These are phyloP conservation scores for Neotoxoptera formosana DNA, from an alignment of 1,140 invertebrate species.

Conservation along the genomic window DNA sequence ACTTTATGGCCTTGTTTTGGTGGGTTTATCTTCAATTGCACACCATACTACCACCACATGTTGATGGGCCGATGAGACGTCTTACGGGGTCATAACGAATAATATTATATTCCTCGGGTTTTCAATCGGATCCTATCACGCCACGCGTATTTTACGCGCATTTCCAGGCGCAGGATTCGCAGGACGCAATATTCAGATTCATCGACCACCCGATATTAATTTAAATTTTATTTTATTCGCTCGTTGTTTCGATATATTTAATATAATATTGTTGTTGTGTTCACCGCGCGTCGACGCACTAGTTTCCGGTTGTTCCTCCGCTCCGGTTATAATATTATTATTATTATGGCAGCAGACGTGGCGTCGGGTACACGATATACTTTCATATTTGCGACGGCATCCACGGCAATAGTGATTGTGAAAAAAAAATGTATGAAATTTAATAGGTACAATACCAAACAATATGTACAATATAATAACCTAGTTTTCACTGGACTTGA, in stretches of 20 bases:
- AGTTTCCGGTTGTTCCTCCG: slow-evolving; percentile 36
- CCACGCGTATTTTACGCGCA: not conserved
- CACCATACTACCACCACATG: not conserved
- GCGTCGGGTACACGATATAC: not conserved
- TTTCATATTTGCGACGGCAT: slow-evolving; percentile 26
- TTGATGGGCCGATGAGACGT: not conserved
- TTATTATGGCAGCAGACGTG: not conserved
- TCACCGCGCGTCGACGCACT: not conserved
- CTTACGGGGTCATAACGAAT: not conserved
- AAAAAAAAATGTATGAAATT: slow-evolving; percentile 34
- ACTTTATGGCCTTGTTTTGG: not conserved
- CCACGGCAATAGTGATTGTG: slow-evolving; percentile 19
- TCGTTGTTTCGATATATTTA: not conserved
- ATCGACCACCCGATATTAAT: not conserved
- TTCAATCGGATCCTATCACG: not conserved
- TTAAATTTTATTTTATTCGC: not conserved
- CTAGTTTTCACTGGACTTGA: slow-evolving; percentile 33
- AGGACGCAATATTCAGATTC: not conserved
- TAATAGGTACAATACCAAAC: slow-evolving; percentile 33
- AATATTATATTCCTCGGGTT: not conserved
- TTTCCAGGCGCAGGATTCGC: not conserved
- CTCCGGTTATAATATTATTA: not conserved
- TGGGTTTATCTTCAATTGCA: not conserved
- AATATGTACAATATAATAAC: slow-evolving; percentile 3
- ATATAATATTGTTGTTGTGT: not conserved